phyloP scores from a whole-genome alignment of 2,888 invertebrate species.

The Sussaba pulchella region DNA sequence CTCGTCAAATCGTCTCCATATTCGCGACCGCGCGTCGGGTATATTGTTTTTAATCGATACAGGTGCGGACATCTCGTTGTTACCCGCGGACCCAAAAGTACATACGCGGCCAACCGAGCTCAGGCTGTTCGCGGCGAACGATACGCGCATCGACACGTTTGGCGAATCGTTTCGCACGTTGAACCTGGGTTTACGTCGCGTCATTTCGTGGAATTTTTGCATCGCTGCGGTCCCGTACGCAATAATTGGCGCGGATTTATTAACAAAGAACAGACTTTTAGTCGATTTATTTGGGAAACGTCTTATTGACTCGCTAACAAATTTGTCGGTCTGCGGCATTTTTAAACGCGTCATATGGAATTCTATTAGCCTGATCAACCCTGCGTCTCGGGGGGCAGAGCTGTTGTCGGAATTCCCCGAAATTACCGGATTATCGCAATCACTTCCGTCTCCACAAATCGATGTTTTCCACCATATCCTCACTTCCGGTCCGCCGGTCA shows the following conservation, averaged over 20 bases:
- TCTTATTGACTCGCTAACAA: constrained; percentile 28
- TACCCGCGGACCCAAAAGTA: constrained; percentile 33
- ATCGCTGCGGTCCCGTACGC: constrained; percentile 60
- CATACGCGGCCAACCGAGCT: neutral
- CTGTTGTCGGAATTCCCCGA: neutral
- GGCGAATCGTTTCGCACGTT: constrained; percentile 52
- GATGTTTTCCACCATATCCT: constrained; percentile 73
- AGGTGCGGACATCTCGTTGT: constrained; percentile 62
- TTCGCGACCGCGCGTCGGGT: constrained; percentile 4
- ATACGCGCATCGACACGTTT: constrained; percentile 63
- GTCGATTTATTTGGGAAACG: constrained; percentile 17
- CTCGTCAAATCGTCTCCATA: constrained; percentile 12
- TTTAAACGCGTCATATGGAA: neutral
- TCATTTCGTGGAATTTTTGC: constrained; percentile 62
- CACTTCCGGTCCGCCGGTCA: constrained; percentile 77
- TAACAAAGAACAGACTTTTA: constrained; percentile 34
- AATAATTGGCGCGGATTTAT: constrained; percentile 64
- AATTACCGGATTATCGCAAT: neutral
- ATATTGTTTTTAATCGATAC: constrained; percentile 59
- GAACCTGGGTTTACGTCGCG: constrained; percentile 60
- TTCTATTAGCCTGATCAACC: neutral
- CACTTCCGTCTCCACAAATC: neutral
- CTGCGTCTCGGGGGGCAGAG: neutral
- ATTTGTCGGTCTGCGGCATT: neutral
- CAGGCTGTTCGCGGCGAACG: constrained; percentile 54